Evolutionary conservation across 2,888 invertebrate genomes (phyloP), one percentile per base, ranked within the genome.

Genomic region (Meteorus cinctellus): DNA sequence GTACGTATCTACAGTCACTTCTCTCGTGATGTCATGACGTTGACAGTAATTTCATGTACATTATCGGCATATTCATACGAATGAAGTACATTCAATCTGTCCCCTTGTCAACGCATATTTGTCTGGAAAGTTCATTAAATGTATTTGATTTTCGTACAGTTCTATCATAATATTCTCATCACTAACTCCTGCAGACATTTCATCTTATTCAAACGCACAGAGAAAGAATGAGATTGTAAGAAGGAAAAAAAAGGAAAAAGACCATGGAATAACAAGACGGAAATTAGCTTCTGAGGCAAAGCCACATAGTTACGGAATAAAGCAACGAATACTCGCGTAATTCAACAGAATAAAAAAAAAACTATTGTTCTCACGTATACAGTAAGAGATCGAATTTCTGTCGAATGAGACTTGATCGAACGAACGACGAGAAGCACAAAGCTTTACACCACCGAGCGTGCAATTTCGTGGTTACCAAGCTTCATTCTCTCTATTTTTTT

Each of bases 401-500:
- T 63, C 51, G 63, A 72, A 72, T 45, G 63, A 24, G 48, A 62
- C 63, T 72, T 63, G 48, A 72, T 72, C 62, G 63, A 72, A 51
- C 63, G 29, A 72, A 72, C 36, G 45, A 71, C 34, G 14, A 34
- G 68, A 59, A 10, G 34, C 45, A 72, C 72, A 72, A 72, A 72
- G 72, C 72, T 55, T 55, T 31, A 31, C 69, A 51, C 6, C 31
- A 27, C 48, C 45, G 27, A 63, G 41, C 31, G 63, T 51, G n/a
- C 72, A 72, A 72, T 72, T 72, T 63, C 48, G 72, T 72, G 72
- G 51, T 48, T 63, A 48, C 48, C 41, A 29, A 72, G 72, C 63
- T 63, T 72, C 63, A 63, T 72, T 72, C 19, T 29, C 48, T 63
- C n/a, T n/a, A 16, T 48, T 48, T 48, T 48, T 48, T 48, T 48